Conservation (phyloP, 1,140 invertebrate species). For the Melanaphis sacchari region DNA sequence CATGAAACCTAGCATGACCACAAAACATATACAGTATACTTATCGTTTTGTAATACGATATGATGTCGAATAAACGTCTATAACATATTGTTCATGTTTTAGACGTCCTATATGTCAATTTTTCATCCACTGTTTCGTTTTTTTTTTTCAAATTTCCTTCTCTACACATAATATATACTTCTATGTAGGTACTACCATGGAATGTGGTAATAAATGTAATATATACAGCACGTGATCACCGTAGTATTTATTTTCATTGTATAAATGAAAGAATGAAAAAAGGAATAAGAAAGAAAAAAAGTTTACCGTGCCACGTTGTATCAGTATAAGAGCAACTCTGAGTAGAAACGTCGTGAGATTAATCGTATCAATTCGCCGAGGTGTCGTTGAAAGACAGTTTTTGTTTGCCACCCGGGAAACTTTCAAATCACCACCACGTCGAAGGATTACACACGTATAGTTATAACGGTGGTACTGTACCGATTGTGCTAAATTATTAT, state of each 20-base stretch:
- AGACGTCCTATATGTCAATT: too few relatives aligned
- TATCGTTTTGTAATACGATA: too few relatives aligned
- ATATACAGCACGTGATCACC: not conserved
- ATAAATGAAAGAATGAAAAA: not conserved
- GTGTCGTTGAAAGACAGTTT: conserved; percentile 11
- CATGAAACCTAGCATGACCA: too few relatives aligned
- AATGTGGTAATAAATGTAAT: not conserved
- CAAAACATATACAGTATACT: too few relatives aligned
- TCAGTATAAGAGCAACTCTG: not conserved
- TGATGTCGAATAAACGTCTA: too few relatives aligned
- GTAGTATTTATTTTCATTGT: conserved; percentile 15
- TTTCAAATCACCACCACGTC: not conserved
- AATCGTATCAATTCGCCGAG: not conserved
- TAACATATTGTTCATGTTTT: too few relatives aligned
- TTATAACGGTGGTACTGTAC: not conserved
- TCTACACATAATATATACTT: not conserved
- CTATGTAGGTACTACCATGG: not conserved
- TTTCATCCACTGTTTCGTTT: too few relatives aligned
- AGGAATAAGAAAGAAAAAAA: not conserved
- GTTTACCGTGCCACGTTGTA: not conserved
- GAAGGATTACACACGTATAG: not conserved
- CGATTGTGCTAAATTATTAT: not conserved
- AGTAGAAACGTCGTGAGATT: not conserved
- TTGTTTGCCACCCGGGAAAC: not conserved
- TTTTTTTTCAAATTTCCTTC: too few relatives aligned